Evolutionary conservation across 2,888 invertebrate genomes (phyloP), one percentile per base, ranked within the genome.

Genomic region (Rambutsinella grinnellia): DNA sequence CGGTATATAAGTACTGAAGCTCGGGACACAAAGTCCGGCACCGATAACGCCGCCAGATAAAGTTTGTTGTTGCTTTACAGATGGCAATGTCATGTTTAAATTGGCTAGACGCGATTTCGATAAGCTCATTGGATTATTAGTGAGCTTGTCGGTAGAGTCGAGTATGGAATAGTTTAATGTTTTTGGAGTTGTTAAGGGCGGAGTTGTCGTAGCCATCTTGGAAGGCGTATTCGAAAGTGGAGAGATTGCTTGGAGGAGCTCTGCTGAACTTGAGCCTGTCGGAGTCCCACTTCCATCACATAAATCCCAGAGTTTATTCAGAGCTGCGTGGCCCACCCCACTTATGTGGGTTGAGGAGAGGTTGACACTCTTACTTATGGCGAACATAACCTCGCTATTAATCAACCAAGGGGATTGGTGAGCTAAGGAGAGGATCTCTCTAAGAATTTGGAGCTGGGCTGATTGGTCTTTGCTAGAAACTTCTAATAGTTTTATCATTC

Each of bases 391-490:
- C 85, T 92, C 92, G 85, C 93, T 94, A 2, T 92, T 93, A 86
- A 95, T 93, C 58, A 95, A 89, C 61, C 92, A 90, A 8, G 94
- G 95, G 88, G 92, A 93, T 61, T 92, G 91, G 85, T 93, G 92
- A 86, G 94, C 94, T 24, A 96, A 89, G 23, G 92, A 89, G 3
- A 94, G 93, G 54, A 95, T 93, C 86, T 94, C 94, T 78, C 93
- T 90, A 84, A 95, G 87, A 80, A 95, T 88, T 27, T 92, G 90
- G 47, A 92, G 91, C 85, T 94, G 93, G 5, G 70, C 56, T 1
- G 79, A 79, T 28, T 77, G 78, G 46, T 79, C 77, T 27, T 79
- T 67, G 27, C 74, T 58, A 8, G 79, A 65, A n/a, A 79, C 78
- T 62, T 84, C 81, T 0, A 85, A 82, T 6, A 85, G 81, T 10